These are phyloP conservation scores for Imbricaverruca yamaguchii DNA, from an alignment of 2,888 invertebrate genomes.

Conservation along the genomic window DNA sequence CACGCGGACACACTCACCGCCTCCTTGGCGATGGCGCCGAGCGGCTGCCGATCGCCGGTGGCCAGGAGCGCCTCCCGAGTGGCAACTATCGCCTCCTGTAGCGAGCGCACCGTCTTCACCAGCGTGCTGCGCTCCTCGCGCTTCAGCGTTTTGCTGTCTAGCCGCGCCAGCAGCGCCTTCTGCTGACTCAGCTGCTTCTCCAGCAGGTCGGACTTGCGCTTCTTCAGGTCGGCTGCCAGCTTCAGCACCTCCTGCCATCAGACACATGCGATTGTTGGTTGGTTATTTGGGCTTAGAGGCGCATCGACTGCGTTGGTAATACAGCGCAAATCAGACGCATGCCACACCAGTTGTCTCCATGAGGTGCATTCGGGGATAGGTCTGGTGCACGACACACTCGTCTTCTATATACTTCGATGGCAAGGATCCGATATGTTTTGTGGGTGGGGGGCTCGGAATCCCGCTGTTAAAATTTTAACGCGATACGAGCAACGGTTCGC, in stretches of 20 bases:
- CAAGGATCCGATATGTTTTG: too few relatives aligned
- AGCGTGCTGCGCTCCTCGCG: constrained; percentile 62
- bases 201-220: constrained; percentile 62
- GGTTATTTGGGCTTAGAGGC: too few relatives aligned
- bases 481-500: too few relatives aligned
- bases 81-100: constrained; percentile 74
- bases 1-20: constrained; percentile 51
- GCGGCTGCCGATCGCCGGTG: constrained; percentile 38
- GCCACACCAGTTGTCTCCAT: too few relatives aligned
- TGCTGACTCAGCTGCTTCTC: constrained; percentile 66
- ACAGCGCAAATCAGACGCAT: too few relatives aligned
- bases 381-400: too few relatives aligned
- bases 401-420: too few relatives aligned
- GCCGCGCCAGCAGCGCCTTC: constrained; percentile 65
- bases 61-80: constrained; percentile 53
- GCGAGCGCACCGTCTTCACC: constrained; percentile 68
- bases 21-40: constrained; percentile 41
- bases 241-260: constrained; percentile 53
- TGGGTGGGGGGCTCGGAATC: too few relatives aligned
- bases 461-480: too few relatives aligned
- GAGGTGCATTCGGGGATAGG: too few relatives aligned
- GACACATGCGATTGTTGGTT: not conserved
- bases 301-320: too few relatives aligned
- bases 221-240: constrained; percentile 69
- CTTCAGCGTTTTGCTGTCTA: constrained; percentile 59